Conservation (phyloP, 2,797 vertebrate genomes). For the Cephalopachus bancanus region DNA sequence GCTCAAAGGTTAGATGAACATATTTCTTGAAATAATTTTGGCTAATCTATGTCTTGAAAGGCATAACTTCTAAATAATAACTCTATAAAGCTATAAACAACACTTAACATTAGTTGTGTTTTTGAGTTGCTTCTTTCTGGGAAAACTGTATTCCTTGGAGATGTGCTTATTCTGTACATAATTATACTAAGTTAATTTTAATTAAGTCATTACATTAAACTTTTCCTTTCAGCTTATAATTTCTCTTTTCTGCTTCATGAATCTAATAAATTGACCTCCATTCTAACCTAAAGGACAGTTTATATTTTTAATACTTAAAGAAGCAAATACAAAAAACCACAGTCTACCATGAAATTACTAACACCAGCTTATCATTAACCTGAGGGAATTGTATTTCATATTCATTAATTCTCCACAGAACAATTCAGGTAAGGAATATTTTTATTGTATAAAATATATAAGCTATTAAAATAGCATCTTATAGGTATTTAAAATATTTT, state of each 20-base stretch:
- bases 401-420: constrained; percentile 72
- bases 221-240: constrained; percentile 73
- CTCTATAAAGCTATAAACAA: constrained; percentile 77
- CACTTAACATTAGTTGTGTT: constrained; percentile 68
- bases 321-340: constrained; percentile 68
- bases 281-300: constrained; percentile 77
- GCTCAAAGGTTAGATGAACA: constrained; percentile 98
- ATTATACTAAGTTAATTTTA: constrained; percentile 55
- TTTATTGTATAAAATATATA: constrained; percentile 49
- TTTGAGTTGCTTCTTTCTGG: constrained; percentile 65
- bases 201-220: constrained; percentile 57
- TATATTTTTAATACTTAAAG: constrained; percentile 77
- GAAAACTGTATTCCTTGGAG: constrained; percentile 45
- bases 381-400: constrained; percentile 71
- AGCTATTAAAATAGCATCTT: not conserved
- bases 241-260: constrained; percentile 74
- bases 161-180: constrained; percentile 35
- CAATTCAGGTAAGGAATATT: constrained; percentile 73
- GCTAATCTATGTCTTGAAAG: constrained; percentile 89
- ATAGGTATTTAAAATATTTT: not conserved
- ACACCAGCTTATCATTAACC: constrained; percentile 57
- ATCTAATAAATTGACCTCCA: constrained; percentile 80
- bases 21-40: constrained; percentile 96
- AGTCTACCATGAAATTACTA: constrained; percentile 54
- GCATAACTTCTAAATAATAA: constrained; percentile 89